A percentile compares a stretch with the other conserved stretches of the same genome.
Conservation (phyloP, 2,797 vertebrate genomes). For the Bryconaethiops microstoma region DNA sequence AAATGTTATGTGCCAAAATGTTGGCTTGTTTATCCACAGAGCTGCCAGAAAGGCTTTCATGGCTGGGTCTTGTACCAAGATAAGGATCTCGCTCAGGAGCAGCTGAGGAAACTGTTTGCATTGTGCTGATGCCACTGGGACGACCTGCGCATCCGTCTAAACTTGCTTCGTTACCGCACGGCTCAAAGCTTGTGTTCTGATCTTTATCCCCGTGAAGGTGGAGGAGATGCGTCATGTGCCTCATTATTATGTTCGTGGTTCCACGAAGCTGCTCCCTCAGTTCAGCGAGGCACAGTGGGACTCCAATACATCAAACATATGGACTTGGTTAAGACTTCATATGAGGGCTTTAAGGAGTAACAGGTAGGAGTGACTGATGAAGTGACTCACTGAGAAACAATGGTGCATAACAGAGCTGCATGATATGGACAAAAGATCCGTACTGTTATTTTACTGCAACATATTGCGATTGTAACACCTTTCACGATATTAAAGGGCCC, state of each 20-base stretch:
- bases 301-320: conserved; percentile 45
- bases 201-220: conserved; percentile 45
- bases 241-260: conserved; percentile 27
- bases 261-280: conserved; percentile 10
- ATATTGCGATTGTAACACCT: too few species aligned
- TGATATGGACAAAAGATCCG: too few species aligned
- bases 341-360: conserved; percentile 35
- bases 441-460: too few species aligned
- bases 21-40: conserved; percentile 55
- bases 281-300: conserved; percentile 37
- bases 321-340: conserved; percentile 51
- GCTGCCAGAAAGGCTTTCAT: conserved; percentile 55
- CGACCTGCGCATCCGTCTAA: conserved; percentile 61
- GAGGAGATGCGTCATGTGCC: conserved; percentile 30
- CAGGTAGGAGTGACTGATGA: conserved; percentile 32
- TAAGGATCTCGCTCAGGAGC: conserved; percentile 49
- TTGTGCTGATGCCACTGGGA: conserved; percentile 62
- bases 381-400: conserved; percentile 42
- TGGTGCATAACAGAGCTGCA: neutral
- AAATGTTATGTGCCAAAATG: conserved; percentile 60
- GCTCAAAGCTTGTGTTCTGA: conserved; percentile 45
- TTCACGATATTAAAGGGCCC: too few species aligned
- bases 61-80: conserved; percentile 47
- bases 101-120: conserved; percentile 44
- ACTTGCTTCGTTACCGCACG: conserved; percentile 68